Evolutionary conservation across 1,140 invertebrate genomes (phyloP), one percentile per base, ranked within the genome.

Genomic region (Danaus melanippus): DNA sequence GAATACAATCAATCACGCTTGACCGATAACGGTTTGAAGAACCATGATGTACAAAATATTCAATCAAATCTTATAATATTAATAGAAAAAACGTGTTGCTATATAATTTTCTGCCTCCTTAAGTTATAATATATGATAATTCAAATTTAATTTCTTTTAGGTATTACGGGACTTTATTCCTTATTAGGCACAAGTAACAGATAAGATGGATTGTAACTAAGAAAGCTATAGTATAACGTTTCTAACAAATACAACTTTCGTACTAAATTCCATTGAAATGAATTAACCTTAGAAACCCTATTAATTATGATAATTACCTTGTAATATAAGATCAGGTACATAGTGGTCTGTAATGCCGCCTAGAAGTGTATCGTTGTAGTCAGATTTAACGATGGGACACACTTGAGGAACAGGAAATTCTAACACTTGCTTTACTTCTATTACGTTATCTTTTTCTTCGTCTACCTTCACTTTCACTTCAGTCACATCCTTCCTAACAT

Each of bases 301-400:
- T 32, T 3, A 32, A 32, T 7, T 5, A 32, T 32, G 0, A 7
- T 32, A 45, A 58, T 71, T 42, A 86, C 80, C 80, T 83, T 86
- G 80, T 77, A 86, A 78, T 68, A 84, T 68, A 76, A 86, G 92
- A 84, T 94, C 92, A 62, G 93, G 90, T 64, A 93, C 89, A 78
- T 95, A 95, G 73, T 92, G 91, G 76, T 93, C 90, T 48, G 89
- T 89, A 52, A 91, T 85, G 51, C 90, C 91, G 5, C 91, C 90
- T 43, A 94, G 78, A 41, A 94, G 71, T 15, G 92, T 79, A 8
- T 62, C 65, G 21, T 84, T 71, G 60, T 71, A 84, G 0, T 81
- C 79, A 2, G 74, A 45, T 41, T 50, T 39, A 6, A 47, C 40
- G 53, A 55, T 42, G 9, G 52, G 52, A 17, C 32, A 46, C 48